phyloP scores from a whole-genome alignment of 2,797 vertebrate genomes.

The Hyperoplus lanceolatus region DNA sequence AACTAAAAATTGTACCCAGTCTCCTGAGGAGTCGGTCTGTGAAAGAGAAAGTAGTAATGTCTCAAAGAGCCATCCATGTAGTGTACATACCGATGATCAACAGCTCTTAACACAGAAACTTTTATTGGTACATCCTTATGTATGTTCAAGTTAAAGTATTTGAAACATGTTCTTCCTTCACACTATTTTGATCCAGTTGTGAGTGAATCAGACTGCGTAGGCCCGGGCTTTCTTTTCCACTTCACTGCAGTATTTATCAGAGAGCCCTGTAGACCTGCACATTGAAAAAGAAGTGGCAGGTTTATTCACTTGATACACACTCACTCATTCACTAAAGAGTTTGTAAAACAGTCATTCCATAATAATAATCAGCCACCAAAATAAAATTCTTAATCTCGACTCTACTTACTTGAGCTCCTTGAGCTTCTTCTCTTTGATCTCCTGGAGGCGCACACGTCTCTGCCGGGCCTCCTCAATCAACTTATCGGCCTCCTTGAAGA shows the following conservation, averaged over 20 bases:
- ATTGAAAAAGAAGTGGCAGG: neutral
- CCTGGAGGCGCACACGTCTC: slow-evolving; percentile 80
- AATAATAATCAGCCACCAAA: neutral
- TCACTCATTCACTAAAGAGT: neutral
- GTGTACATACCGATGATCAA: neutral
- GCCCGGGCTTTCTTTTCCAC: slow-evolving; percentile 83
- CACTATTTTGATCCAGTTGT: neutral
- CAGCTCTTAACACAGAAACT: neutral
- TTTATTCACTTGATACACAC: neutral
- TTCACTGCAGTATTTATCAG: slow-evolving; percentile 88
- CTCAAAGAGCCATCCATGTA: neutral
- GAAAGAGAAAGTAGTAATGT: neutral
- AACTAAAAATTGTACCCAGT: slow-evolving; percentile 67
- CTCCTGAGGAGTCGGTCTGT: slow-evolving; percentile 37
- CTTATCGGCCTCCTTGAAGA: slow-evolving; percentile 83
- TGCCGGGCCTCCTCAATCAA: slow-evolving; percentile 83
- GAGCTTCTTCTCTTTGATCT: slow-evolving; percentile 89
- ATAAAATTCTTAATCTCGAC: fast-evolving
- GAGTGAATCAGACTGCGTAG: slow-evolving; percentile 34
- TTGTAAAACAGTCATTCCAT: neutral
- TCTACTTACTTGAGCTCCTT: slow-evolving; percentile 89
- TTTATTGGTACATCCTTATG: slow-evolving; percentile 25
- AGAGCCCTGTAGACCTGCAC: slow-evolving; percentile 87
- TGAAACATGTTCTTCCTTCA: neutral
- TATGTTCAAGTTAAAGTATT: neutral